Evolutionary conservation across 1,140 invertebrate genomes (phyloP).

Genomic region (Vollenhovia emeryi): DNA sequence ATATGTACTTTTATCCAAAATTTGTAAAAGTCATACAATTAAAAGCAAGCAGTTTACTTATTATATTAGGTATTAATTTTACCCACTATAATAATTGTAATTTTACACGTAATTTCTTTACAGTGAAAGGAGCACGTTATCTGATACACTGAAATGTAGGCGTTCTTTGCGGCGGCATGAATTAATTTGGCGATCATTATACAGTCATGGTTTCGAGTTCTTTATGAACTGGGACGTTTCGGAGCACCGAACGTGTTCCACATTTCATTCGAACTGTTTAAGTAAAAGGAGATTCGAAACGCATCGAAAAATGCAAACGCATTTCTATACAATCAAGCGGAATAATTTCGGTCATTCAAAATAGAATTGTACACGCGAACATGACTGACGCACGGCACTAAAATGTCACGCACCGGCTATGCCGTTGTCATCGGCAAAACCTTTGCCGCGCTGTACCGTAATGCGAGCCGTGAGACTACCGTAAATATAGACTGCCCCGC

Average conservation of each 20-base stretch:
- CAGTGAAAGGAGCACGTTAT: not conserved
- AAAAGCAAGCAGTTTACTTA: too few species aligned
- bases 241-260: not conserved
- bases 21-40: too few species aligned
- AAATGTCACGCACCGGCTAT: constrained; percentile 36
- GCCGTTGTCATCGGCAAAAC: constrained; percentile 35
- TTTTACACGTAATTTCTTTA: too few species aligned
- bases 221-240: not conserved
- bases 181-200: not conserved
- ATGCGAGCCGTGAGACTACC: constrained; percentile 31
- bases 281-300: not conserved
- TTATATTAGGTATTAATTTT: too few species aligned
- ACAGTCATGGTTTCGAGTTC: not conserved
- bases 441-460: constrained; percentile 6
- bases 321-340: not conserved
- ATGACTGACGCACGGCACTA: constrained; percentile 34
- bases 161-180: not conserved
- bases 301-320: not conserved
- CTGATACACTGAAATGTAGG: not conserved
- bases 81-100: too few species aligned
- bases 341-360: constrained; percentile 7
- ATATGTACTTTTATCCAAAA: too few species aligned
- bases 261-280: not conserved
- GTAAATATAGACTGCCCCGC: constrained; percentile 47
- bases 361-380: not conserved